Evolutionary conservation across 1,140 invertebrate genomes (phyloP).

Genomic region (Hylaeus volcanicus): DNA sequence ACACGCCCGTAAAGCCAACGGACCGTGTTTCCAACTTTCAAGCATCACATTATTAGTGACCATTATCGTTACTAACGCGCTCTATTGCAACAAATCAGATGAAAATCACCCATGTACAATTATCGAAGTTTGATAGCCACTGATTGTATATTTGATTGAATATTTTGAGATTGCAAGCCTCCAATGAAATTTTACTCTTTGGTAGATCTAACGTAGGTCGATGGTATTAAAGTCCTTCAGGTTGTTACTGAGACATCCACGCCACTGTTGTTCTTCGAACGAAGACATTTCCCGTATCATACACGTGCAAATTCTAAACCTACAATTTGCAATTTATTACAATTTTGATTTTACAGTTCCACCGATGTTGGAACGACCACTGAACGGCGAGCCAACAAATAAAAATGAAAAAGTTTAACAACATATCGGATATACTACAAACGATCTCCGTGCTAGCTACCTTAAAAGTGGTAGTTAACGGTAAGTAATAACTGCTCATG

Average conservation of each 20-base stretch:
- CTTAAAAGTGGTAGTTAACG: conserved; percentile 90
- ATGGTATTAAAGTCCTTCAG: too few species aligned
- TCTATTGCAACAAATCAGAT: conserved; percentile 22
- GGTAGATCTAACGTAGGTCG: too few species aligned
- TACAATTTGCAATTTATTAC: too few species aligned
- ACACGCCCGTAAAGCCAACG: conserved; percentile 74
- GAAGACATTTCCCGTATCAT: too few species aligned
- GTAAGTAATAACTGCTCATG: conserved; percentile 79
- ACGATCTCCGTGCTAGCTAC: conserved; percentile 91
- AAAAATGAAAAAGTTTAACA: conserved; percentile 84
- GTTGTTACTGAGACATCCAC: too few species aligned
- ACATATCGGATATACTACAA: conserved; percentile 88
- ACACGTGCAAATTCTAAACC: too few species aligned
- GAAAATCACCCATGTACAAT: too few species aligned
- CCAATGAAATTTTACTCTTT: too few species aligned
- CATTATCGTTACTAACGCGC: conserved; percentile 37
- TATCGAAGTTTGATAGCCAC: too few species aligned
- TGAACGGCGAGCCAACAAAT: conserved; percentile 69
- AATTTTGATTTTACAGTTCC: conserved; percentile 8
- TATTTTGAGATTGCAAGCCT: too few species aligned
- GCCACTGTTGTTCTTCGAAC: too few species aligned
- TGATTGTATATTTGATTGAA: too few species aligned
- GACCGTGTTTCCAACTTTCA: conserved; percentile 79
- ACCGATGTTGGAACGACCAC: conserved; percentile 73
- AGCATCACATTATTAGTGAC: conserved; percentile 69